phyloP scores from a whole-genome alignment of 2,113 vertebrate genomes.

The Anarhynchus alexandrinus region DNA sequence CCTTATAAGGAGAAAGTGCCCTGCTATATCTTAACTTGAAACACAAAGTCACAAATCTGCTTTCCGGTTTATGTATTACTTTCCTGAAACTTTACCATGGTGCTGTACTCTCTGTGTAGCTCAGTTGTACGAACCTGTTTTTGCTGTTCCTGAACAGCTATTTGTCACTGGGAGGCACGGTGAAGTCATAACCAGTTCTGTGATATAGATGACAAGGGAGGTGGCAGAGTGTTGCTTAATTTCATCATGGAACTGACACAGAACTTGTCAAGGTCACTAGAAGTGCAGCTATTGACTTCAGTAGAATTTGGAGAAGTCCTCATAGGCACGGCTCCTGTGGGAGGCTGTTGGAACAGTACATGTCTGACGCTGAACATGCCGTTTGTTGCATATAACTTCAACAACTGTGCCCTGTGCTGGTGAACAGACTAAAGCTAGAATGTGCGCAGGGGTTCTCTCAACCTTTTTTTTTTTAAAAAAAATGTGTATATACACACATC shows the following conservation, averaged over 20 bases:
- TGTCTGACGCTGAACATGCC: not conserved
- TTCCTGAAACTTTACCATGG: not conserved
- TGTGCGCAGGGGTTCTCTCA: not conserved
- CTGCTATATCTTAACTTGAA: constrained; percentile 8
- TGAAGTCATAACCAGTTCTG: not conserved
- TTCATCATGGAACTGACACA: not conserved
- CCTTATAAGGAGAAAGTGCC: constrained; percentile 22
- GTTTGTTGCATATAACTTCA: not conserved
- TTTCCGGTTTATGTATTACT: not conserved
- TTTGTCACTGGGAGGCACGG: not conserved
- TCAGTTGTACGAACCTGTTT: not conserved
- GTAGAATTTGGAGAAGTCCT: accelerated
- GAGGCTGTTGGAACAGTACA: not conserved
- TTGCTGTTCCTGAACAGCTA: not conserved
- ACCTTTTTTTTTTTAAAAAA: not conserved
- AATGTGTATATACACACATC: too few species aligned
- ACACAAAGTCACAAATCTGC: constrained; percentile 7
- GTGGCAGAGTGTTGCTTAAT: not conserved
- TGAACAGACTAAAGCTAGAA: not conserved
- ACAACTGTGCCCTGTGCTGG: not conserved
- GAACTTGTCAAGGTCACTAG: not conserved
- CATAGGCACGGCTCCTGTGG: accelerated
- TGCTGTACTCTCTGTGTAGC: not conserved
- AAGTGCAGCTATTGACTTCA: not conserved
- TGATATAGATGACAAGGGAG: not conserved